Conservation (phyloP, 2,113 vertebrate species). For the Triplophysa siluroides region DNA sequence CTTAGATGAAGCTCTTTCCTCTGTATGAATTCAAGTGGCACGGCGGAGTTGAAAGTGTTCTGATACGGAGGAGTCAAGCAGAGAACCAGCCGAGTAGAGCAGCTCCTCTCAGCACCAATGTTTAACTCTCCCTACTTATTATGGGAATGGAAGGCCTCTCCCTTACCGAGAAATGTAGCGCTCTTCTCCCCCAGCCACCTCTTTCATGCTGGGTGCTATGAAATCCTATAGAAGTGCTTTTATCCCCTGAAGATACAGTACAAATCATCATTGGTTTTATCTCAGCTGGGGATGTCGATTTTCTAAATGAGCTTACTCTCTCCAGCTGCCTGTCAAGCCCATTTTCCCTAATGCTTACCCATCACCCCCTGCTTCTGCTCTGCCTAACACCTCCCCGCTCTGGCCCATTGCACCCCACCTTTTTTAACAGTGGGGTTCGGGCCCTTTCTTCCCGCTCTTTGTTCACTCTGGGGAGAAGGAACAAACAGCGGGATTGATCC, state of each 20-base stretch:
- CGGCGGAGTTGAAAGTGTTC: not conserved
- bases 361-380: conserved; percentile 79
- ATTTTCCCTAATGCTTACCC: conserved; percentile 73
- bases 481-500: conserved; percentile 90
- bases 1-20: not conserved
- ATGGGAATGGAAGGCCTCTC: conserved; percentile 74
- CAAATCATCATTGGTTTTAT: conserved; percentile 96
- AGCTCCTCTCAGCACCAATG: conserved; percentile 75
- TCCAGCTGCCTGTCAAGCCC: conserved; percentile 73
- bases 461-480: conserved; percentile 79
- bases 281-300: conserved; percentile 92
- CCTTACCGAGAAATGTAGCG: conserved; percentile 70
- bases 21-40: conserved; percentile 22
- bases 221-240: conserved; percentile 74
- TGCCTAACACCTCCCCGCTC: conserved; percentile 74
- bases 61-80: conserved; percentile 46
- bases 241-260: conserved; percentile 85
- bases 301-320: conserved; percentile 86
- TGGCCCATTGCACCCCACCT: conserved; percentile 67
- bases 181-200: conserved; percentile 63
- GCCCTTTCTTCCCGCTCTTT: conserved; percentile 83
- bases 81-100: conserved; percentile 66
- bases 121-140: conserved; percentile 80
- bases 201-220: conserved; percentile 78
- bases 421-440: conserved; percentile 72